Base-by-base conservation (phyloP, 2,113 vertebrate species). In the Acanthisitta chloris region DNA sequence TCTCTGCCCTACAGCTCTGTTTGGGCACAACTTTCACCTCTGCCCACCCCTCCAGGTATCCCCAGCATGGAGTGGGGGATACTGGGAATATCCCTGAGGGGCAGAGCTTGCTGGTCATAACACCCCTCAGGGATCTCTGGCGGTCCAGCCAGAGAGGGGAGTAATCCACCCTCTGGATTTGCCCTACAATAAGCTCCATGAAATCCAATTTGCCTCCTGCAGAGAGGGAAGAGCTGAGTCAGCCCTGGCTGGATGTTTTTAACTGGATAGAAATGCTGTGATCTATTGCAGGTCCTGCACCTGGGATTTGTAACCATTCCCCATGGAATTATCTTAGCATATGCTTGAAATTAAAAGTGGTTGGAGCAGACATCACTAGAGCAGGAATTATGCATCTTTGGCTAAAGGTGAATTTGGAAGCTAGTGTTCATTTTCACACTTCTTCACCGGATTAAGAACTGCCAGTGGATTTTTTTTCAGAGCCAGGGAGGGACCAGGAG, bases 201-300 rank as follows among this genome's bases (percentile, higher is more conserved):
- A 58, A 88, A 77, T 49, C 36, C 74, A 86, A 29, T 92, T 93
- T 88, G 15, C 81, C 51, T 92, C 46, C 64, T 1, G 6, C 26
- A 5, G 76, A 43, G 67, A 57, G 45, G 57, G 69, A 34, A 81
- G 69, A 70, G 95, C 94, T 81, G 94, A 95, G 55, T 89, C 91
- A 94, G 88, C 86, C 38, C 2, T 7, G 57, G 67, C 59, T 78
- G 77, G 26, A 7, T 29, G 12, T 25, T 84, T 77, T 61, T 14
- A 43, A 83, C 83, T 9, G 61, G 42, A 7, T 38, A 57, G 46
- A 80, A 73, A 61, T 1, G 9, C 34, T 33, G 4, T 55, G 91
- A 71, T 74, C 29, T 31, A 58, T 83, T 80, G 86, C 92, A 84
- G 77, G 51, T 74, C 83, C 71, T 14, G 58, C 2, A 15, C 46